These are phyloP conservation scores for Drosophila guanche DNA, from an alignment of 1,140 invertebrate genomes.

Conservation along the genomic window DNA sequence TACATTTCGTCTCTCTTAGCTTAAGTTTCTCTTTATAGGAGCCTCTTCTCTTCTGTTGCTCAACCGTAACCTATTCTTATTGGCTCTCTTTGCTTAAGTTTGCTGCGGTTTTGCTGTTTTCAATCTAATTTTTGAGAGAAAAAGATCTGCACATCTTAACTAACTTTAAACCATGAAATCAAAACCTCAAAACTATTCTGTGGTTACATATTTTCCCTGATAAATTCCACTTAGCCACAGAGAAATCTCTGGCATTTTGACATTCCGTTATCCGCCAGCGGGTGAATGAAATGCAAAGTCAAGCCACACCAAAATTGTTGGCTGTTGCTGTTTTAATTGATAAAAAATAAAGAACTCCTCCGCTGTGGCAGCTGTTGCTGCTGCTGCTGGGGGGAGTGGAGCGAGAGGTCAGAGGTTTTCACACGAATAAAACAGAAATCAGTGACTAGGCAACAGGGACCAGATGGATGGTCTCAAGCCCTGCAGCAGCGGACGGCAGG, in stretches of 20 bases:
- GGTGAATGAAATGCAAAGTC: slow-evolving; percentile 29
- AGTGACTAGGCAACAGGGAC: slow-evolving; percentile 15
- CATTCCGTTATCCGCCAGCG: slow-evolving; percentile 58
- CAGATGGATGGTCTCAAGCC: slow-evolving; percentile 19
- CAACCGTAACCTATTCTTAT: too few relatives aligned
- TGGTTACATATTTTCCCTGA: slow-evolving; percentile 3
- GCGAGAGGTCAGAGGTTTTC: slow-evolving; percentile 64
- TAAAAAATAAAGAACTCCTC: slow-evolving; percentile 33
- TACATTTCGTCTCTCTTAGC: too few relatives aligned
- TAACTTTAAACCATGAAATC: neutral
- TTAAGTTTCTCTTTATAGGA: too few relatives aligned
- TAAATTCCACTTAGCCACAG: slow-evolving; percentile 58
- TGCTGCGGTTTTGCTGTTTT: too few relatives aligned
- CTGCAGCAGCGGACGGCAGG: slow-evolving; percentile 10
- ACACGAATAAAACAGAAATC: slow-evolving; percentile 57
- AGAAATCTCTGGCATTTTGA: slow-evolving; percentile 36
- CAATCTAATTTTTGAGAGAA: too few relatives aligned
- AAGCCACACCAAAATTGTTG: slow-evolving; percentile 47
- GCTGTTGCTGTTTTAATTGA: slow-evolving; percentile 68
- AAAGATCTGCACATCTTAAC: too few relatives aligned
- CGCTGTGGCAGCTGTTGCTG: neutral
- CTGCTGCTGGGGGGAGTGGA: too few relatives aligned
- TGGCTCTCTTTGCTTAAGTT: too few relatives aligned
- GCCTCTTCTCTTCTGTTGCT: too few relatives aligned
- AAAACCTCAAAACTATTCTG: slow-evolving; percentile 32